Base-by-base conservation (phyloP, 2,888 invertebrate species). In the Drosophila affinis region DNA sequence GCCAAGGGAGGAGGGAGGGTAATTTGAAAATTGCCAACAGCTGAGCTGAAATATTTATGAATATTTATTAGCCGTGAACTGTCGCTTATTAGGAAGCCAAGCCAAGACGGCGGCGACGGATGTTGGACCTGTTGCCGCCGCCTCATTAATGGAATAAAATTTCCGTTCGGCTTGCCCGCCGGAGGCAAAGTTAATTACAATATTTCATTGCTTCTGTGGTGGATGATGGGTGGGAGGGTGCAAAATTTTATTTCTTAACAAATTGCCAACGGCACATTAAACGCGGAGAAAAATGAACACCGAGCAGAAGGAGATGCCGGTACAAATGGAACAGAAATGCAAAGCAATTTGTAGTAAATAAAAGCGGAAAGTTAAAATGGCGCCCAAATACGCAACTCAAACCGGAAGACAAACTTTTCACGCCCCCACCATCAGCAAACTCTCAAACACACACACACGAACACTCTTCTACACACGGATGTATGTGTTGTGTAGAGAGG, bases 61-160 rank as follows among this genome's bases (percentile, higher is more conserved):
- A 76, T 87, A 83, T 83, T 81, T 86, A 84, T 83, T 81, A 87
- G 69, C 63, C 79, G 72, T 47, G 64, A 79, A 73, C 64, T 77
- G 62, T 69, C 64, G 72, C 64, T 57, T 65, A 65, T 67, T 71
- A 63, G 70, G 62, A 45, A 47, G 58, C 51, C 62, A 45, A 47
- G 58, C 51, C 62, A 70, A 5, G 34, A 5, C 34, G 3, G 32
- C 32, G 32, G 34, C 12, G 12, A 5, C 67, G 69, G 71, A 46
- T 14, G 32, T 27, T 59, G 65, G 73, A 84, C 87, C 87, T 87
- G 83, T 84, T 84, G 87, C 86, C 67, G 87, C 82, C 65, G 63
- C 49, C 85, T 75, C 81, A 84, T 81, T 81, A 84, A 72, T 39
- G 67, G 56, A 32, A 69, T 63, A 68, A 75, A 64, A 53, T 81